Base-by-base conservation (phyloP, 2,888 invertebrate genomes). In the Syrista parreyssii region DNA sequence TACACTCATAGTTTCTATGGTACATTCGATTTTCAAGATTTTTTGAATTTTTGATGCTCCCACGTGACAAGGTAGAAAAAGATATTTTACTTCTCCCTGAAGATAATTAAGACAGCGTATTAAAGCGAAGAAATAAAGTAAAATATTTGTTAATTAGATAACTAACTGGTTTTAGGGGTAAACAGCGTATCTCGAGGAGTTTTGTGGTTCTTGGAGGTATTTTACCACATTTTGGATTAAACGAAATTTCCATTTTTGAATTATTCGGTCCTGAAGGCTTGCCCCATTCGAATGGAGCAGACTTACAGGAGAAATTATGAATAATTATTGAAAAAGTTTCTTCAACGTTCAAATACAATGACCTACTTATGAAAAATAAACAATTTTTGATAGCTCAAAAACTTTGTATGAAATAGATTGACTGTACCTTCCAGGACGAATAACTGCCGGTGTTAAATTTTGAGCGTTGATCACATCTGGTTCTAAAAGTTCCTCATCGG, bases 21-120 rank as follows among this genome's bases (percentile, higher is more conserved):
- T 82, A 68, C 91, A 91, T 35, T 92, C 82, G 12, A 92, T 80
- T 74, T 85, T 85, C 23, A 92, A 74, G 40, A 86, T 83, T 55
- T 90, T 80, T 1, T 88, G 87, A 77, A 84, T 81, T 15, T 84
- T 84, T 23, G 78, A 82, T 40, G 84, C 79, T 30, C 90, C 89
- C n/a, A 91, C 82, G 79, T 89, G 89, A 78, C 92, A 92, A 3
- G 92, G 91, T 6, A 92, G 78, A 74, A 85, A 88, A 36, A 92
- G 81, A 36, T 91, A 84, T 33, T 90, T 88, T 31, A 92, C 85
- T 15, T 88, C 80, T n/a, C 92, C 92, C 86, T 87, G 68, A 11
- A 80, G 77, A 40, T 34, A 11, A 23, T 55, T 55, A 55, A 23
- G 2, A 9, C 23, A 23, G 9, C 23, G 9, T 23, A 55, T 55